A percentile compares a stretch with the other conserved stretches of the same genome.
Evolutionary conservation across 2,113 vertebrate genomes (phyloP).

Genomic region (Stictonetta naevosa): DNA sequence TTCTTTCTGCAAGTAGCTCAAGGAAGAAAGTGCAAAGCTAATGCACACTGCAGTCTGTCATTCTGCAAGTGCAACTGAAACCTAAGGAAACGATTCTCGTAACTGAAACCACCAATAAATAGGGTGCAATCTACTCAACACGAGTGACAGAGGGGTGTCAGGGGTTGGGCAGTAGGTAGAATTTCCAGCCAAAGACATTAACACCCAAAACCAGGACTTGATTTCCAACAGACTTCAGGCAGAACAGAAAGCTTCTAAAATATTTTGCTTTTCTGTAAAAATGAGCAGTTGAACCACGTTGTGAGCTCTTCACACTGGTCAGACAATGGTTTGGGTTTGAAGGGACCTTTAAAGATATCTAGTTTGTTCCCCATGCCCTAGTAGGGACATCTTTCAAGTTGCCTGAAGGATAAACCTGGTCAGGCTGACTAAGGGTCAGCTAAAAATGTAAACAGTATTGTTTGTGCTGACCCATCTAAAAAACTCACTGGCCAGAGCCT

Average conservation of each 20-base stretch:
- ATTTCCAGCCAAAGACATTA: neutral
- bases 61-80: conserved; percentile 23
- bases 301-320: neutral
- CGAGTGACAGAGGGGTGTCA: neutral
- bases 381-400: neutral
- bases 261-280: neutral
- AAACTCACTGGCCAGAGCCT: neutral
- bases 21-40: neutral
- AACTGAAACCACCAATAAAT: conserved; percentile 12
- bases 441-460: neutral
- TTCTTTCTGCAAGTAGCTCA: neutral
- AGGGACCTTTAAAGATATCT: neutral
- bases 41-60: neutral
- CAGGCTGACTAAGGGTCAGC: neutral
- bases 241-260: neutral
- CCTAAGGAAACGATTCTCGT: neutral
- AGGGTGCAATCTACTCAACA: neutral
- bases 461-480: neutral
- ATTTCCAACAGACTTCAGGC: neutral
- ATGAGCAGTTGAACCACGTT: neutral
- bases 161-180: neutral
- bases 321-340: neutral
- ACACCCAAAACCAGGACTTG: neutral
- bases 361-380: neutral
- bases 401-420: neutral